Evolutionary conservation across 2,113 vertebrate genomes (phyloP), one percentile per base, ranked within the genome.

Genomic region (Pseudorasbora parva): DNA sequence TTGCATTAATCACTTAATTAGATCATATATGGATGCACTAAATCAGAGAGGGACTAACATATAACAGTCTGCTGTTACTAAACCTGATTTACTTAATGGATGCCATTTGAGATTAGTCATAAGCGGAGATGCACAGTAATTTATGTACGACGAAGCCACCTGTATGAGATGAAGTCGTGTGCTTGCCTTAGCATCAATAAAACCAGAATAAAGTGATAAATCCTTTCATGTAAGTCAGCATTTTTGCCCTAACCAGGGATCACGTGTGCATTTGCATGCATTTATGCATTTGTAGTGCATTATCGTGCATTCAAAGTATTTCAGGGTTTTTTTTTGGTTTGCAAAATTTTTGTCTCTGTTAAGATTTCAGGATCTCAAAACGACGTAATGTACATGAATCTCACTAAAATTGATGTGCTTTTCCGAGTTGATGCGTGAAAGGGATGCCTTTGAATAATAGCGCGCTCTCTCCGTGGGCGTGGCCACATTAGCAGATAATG

Each of bases 1-100:
- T 79, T 64, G 41, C 45, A 66, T 79, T 49, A 79, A 79, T 79
- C 77, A 30, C 59, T 66, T 79, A 79, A 64, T 64, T 49, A 33
- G 37, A 78, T 78, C 76, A 78, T 62, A 45, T 27, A 78, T 60
- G 56, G 56, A 62, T 15, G 21, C n/a, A 25, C 11, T 78, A 78
- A 62, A 78, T 78, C 56, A 78, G 33, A 60, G 56, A 25, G 56
- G 14, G 47, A 60, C 76, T 78, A 25, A 41, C n/a, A 45, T 62
- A 15, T 37, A 41, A 23, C 33, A 60, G n/a, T 60, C 76, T 43
- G 56, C 33, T 45, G 37, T 62, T 62, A 19, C 37, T 62, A 45
- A 78, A 49, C 41, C 25, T 33, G 77, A 79, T 79, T 66, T 79
- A 30, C 41, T 49, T n/a, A 79, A 64, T 79, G 77, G 59, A 79